Base-by-base conservation (phyloP, 2,888 invertebrate species). In the Coenonympha arcania region DNA sequence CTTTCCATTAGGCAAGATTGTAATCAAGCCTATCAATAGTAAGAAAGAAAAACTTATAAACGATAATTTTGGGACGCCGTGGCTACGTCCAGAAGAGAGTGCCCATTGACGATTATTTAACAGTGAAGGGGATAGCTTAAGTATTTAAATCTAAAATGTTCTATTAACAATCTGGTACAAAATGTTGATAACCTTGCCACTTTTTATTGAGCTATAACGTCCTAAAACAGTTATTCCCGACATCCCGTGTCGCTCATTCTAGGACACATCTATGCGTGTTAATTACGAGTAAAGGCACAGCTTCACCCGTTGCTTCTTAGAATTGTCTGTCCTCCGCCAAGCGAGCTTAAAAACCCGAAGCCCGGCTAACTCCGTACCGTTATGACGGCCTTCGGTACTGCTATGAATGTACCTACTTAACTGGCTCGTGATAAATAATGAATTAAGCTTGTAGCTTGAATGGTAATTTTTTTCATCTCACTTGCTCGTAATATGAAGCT, bases 271-370 rank as follows among this genome's bases (percentile, higher is more conserved):
- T 36, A 50, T 49, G 34, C 42, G 41, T 41, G 42, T 58, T 58
- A 64, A 61, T 60, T 59, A 59, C 52, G 60, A 64, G 63, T 64
- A 62, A 61, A 59, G 59, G 48, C 59, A 57, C 57, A 50, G 50
- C 54, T 51, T 58, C 54, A 39, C 42, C 54, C 53, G 57, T 64
- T 56, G 37, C 30, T 63, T 64, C 65, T 58, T 41, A 58, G 67
- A 62, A 65, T 41, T 36, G 40, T 16, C 60, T 46, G 57, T 60
- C 63, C 64, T 60, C 61, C 11, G 31, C 36, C 16, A 51, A 28
- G 42, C 36, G 30, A 48, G 48, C 62, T 61, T 62, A 64, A 63
- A 65, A 63, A 66, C 55, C 55, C 59, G 59, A 52, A 63, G 65
- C 55, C 55, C 59, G 59, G 51, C 24, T 37, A 26, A 19, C 60